Conservation (phyloP, 2,797 vertebrate genomes). For the Cygnus olor region DNA sequence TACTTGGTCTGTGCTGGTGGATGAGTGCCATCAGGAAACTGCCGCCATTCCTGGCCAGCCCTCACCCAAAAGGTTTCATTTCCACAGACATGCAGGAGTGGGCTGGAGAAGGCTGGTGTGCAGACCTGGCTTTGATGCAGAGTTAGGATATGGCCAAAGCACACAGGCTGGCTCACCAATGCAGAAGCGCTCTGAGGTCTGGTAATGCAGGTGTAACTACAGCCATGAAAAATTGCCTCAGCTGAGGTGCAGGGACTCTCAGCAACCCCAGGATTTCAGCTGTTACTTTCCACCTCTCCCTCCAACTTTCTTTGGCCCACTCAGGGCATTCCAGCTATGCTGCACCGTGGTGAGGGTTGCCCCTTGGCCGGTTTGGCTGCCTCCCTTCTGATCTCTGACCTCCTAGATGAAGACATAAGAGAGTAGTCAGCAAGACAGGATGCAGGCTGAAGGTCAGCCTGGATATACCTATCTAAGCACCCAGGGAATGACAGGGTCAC, state of each 20-base stretch:
- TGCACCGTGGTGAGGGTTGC: neutral
- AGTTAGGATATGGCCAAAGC: neutral
- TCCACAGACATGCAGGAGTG: neutral
- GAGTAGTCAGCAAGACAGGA: neutral
- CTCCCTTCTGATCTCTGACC: neutral
- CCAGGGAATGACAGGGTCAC: neutral
- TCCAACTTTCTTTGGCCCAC: neutral
- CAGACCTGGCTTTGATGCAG: neutral
- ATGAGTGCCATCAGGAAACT: fast-evolving
- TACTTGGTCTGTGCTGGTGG: neutral
- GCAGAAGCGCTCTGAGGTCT: neutral
- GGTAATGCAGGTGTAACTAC: neutral
- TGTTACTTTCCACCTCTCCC: neutral
- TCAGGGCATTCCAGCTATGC: neutral
- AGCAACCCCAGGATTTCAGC: neutral
- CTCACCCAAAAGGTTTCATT: neutral
- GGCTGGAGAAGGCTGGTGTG: neutral
- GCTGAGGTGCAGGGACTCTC: neutral
- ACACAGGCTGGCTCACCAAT: fast-evolving
- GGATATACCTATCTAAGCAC: neutral
- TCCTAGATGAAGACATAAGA: neutral
- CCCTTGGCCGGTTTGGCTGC: neutral
- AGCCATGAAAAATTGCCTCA: neutral
- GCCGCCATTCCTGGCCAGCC: neutral
- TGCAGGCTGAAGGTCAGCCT: neutral